Evolutionary conservation across 2,888 invertebrate species (phyloP), one percentile per base, ranked within the genome.

Genomic region (Brenthis ino): DNA sequence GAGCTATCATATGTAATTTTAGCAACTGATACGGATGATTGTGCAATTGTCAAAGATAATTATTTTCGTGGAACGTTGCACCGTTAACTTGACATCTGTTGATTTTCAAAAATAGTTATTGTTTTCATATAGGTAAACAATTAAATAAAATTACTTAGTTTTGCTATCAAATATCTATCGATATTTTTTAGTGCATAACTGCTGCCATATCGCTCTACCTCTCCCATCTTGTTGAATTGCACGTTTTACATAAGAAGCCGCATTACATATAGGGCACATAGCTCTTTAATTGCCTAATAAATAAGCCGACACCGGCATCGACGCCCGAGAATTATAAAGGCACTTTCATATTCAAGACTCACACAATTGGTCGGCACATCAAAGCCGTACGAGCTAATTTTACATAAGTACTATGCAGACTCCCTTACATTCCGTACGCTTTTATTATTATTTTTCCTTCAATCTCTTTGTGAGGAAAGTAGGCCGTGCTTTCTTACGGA

Each of bases 321-420:
- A 82, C 85, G 87, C 87, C 83, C 83, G 74, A 79, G 78, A 83
- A 88, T 88, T 88, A 88, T 87, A 89, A 89, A 88, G 85, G 81
- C 85, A 83, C 84, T 88, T 86, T 85, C 83, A 85, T 84, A 85
- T 85, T 82, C 79, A 83, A 81, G 82, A 78, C 78, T 77, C 77
- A 77, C 79, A 88, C 89, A 90, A 91, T 90, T 88, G 88, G 85
- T 79, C 85, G 88, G 88, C 83, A 87, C 87, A 88, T 91, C 91
- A 93, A 93, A 92, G 91, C 80, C 75, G 82, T 80, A 83, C 85
- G 81, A 86, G 91, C 91, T 91, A 93, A 93, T 93, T 91, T 91
- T 86, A 89, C 86, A 87, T 89, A 91, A 91, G 91, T 87, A 88
- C 89, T 84, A 81, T 82, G 82, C 83, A 84, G 81, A 87, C 86